Conservation (phyloP, 2,113 vertebrate genomes). For the Tyto alba region DNA sequence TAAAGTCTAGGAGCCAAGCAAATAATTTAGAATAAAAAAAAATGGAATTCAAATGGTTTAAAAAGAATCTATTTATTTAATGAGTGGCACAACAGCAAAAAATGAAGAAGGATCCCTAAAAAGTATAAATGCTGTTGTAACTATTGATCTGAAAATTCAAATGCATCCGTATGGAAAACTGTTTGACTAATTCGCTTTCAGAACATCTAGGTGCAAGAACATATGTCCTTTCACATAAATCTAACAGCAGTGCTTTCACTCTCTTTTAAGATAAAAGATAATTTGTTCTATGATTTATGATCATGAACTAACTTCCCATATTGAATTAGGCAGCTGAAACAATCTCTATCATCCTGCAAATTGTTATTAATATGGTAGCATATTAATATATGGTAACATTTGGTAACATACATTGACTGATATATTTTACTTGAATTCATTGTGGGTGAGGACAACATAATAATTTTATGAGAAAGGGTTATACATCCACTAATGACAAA, state of each 20-base stretch:
- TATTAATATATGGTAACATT: too few species aligned
- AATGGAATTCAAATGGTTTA: background rate
- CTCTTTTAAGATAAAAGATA: constrained; percentile 19
- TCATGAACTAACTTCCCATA: background rate
- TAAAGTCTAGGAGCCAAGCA: background rate
- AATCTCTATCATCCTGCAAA: background rate
- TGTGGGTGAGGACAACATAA: background rate
- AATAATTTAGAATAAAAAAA: background rate
- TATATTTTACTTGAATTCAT: background rate
- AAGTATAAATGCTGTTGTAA: background rate
- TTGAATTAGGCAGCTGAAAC: constrained; percentile 21
- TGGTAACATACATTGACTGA: background rate
- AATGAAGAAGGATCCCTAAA: background rate
- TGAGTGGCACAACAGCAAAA: background rate
- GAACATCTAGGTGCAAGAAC: background rate
- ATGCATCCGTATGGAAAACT: background rate
- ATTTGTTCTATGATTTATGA: constrained; percentile 18
- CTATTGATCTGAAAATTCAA: background rate
- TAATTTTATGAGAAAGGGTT: background rate
- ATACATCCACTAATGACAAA: background rate
- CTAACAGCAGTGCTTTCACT: background rate
- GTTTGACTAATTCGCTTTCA: background rate
- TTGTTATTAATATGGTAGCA: background rate
- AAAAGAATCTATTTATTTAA: background rate
- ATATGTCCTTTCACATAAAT: background rate